Percentiles rank a stretch among this genome's conserved stretches.
Evolutionary conservation across 2,113 vertebrate species (phyloP).

Genomic region (Megalops atlanticus): DNA sequence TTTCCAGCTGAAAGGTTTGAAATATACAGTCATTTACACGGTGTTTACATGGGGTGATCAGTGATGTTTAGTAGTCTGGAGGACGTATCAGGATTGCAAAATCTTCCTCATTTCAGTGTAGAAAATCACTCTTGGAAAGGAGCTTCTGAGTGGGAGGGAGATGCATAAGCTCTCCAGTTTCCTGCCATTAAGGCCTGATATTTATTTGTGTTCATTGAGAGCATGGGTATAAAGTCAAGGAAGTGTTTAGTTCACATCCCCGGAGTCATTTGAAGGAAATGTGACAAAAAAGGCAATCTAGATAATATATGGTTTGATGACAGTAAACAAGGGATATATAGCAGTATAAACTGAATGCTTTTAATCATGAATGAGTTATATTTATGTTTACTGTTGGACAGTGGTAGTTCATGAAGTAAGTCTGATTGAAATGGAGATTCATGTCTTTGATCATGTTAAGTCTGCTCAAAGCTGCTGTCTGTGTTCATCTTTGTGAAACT

Average conservation of each 20-base stretch:
- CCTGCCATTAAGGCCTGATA: background rate
- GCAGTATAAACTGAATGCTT: constrained; percentile 19
- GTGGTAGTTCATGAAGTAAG: background rate
- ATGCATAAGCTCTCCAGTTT: background rate
- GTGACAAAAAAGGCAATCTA: too few species aligned
- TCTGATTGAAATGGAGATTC: background rate
- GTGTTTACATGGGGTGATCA: constrained; percentile 37
- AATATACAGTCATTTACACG: constrained; percentile 18
- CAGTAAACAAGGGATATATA: constrained; percentile 2
- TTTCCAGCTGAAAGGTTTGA: constrained; percentile 12
- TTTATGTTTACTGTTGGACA: background rate
- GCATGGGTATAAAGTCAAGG: background rate
- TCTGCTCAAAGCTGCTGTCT: background rate
- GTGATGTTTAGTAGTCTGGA: constrained; percentile 31
- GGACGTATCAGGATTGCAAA: background rate
- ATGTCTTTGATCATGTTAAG: background rate
- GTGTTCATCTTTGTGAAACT: background rate
- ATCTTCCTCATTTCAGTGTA: background rate
- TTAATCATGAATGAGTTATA: constrained; percentile 18
- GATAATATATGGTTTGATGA: background rate
- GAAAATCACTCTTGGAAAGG: background rate
- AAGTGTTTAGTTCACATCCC: background rate
- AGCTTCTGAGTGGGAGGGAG: background rate
- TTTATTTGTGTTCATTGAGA: constrained; percentile 2
- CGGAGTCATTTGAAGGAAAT: too few species aligned